Conservation (phyloP, 2,888 invertebrate species). For the Cyclophora punctaria region DNA sequence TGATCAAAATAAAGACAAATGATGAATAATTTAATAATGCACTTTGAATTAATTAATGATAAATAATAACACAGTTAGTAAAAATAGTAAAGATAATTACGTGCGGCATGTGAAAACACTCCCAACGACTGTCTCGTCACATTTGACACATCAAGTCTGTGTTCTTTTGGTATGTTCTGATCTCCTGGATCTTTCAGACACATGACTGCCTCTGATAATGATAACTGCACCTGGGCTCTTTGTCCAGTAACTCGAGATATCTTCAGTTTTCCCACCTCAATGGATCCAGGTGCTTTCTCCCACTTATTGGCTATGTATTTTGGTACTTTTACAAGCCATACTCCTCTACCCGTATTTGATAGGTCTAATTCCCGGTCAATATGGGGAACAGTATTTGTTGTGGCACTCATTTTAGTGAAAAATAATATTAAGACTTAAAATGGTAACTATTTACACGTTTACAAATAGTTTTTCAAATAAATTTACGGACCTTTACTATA, state of each 20-base stretch:
- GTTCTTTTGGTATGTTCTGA: constrained; percentile 91
- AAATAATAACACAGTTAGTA: background rate
- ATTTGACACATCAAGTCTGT: constrained; percentile 92
- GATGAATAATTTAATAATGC: background rate
- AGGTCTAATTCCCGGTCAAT: constrained; percentile 89
- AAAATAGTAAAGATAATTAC: constrained; percentile 62
- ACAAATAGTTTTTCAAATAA: too few species aligned
- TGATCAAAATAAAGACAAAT: constrained; percentile 1
- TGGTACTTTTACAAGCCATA: constrained; percentile 97
- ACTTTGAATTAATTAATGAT: background rate
- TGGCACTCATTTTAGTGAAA: too few species aligned
- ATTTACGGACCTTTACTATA: too few species aligned
- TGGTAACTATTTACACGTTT: too few species aligned
- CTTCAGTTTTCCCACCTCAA: constrained; percentile 94
- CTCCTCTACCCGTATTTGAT: constrained; percentile 91
- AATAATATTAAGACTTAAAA: too few species aligned
- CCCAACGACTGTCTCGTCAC: constrained; percentile 94
- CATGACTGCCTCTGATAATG: constrained; percentile 86
- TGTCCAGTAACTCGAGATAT: constrained; percentile 88
- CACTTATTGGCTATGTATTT: constrained; percentile 97
- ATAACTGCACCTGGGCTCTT: constrained; percentile 90
- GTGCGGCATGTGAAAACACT: constrained; percentile 90
- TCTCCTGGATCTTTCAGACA: constrained; percentile 85
- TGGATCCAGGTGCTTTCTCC: constrained; percentile 92
- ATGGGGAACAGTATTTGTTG: constrained; percentile 37